A percentile compares a stretch with the other conserved stretches of the same genome.
Evolutionary conservation across 2,113 vertebrate species (phyloP).

Genomic region (Ptychochromis oligacanthus): DNA sequence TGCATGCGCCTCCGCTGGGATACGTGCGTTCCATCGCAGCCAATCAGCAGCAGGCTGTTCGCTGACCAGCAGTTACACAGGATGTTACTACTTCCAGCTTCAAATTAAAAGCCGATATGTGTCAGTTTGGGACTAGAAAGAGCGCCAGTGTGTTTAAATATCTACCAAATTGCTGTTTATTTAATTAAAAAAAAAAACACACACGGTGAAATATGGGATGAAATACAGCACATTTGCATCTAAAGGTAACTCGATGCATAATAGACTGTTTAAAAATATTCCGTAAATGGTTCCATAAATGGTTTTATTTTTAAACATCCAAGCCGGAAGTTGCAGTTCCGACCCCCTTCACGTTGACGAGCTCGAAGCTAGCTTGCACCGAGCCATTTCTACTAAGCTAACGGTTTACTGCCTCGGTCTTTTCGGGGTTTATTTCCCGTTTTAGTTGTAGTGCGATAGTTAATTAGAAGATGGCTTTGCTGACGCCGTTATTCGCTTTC

Average conservation of each 20-base stretch:
- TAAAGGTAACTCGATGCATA: background rate
- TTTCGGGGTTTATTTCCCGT: background rate
- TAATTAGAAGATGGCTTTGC: constrained; percentile 83
- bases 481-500: constrained; percentile 88
- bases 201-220: background rate
- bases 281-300: too few species aligned
- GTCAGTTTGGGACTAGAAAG: background rate
- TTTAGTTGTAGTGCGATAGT: background rate
- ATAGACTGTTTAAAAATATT: too few species aligned
- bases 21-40: too few species aligned
- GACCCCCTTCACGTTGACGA: background rate
- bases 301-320: constrained; percentile 23
- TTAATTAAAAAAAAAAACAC: background rate
- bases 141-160: background rate
- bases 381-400: background rate
- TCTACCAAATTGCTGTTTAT: background rate
- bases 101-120: background rate
- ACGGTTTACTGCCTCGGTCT: background rate
- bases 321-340: constrained; percentile 12
- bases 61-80: background rate
- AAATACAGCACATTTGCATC: too few species aligned
- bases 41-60: too few species aligned
- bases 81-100: background rate
- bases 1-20: too few species aligned
- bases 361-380: background rate